phyloP scores from a whole-genome alignment of 2,888 invertebrate genomes.

The Limenitis camilla region DNA sequence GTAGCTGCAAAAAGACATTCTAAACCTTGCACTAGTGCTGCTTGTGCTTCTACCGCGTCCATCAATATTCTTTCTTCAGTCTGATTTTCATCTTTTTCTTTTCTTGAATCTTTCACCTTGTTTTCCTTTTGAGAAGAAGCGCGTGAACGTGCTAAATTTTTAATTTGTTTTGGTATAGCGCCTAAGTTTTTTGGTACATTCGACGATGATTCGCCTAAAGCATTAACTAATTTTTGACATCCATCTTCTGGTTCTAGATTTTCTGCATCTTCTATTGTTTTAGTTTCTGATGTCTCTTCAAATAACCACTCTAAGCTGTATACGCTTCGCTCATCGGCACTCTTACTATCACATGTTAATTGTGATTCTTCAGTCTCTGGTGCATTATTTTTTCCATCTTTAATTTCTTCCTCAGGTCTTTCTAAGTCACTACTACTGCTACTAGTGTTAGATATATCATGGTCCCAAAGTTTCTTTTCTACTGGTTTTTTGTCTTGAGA shows the following conservation, averaged over 20 bases:
- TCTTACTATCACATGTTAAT: slow-evolving; percentile 53
- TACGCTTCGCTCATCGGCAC: slow-evolving; percentile 60
- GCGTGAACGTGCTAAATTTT: slow-evolving; percentile 70
- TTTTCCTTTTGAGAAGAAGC: slow-evolving; percentile 75
- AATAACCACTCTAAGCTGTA: slow-evolving; percentile 70
- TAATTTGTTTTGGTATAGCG: slow-evolving; percentile 81
- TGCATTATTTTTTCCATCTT: slow-evolving; percentile 36
- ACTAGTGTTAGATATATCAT: slow-evolving; percentile 75
- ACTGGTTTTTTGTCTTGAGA: slow-evolving; percentile 39
- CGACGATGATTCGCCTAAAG: slow-evolving; percentile 61
- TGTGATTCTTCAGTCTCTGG: slow-evolving; percentile 55
- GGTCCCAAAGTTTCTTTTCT: slow-evolving; percentile 66
- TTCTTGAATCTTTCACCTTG: slow-evolving; percentile 66
- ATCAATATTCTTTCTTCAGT: slow-evolving; percentile 59
- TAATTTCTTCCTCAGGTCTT: slow-evolving; percentile 37
- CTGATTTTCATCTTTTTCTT: slow-evolving; percentile 61
- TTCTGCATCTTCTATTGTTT: slow-evolving; percentile 39
- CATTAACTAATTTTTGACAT: slow-evolving; percentile 49
- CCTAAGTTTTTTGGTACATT: slow-evolving; percentile 78
- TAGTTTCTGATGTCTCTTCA: slow-evolving; percentile 46
- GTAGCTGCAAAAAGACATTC: slow-evolving; percentile 70
- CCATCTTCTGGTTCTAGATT: slow-evolving; percentile 43
- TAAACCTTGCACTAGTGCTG: slow-evolving; percentile 71
- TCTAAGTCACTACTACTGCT: slow-evolving; percentile 70
- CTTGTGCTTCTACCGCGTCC: slow-evolving; percentile 72